Base-by-base conservation (phyloP, 2,113 vertebrate genomes). In the Herpailurus yagouaroundi region DNA sequence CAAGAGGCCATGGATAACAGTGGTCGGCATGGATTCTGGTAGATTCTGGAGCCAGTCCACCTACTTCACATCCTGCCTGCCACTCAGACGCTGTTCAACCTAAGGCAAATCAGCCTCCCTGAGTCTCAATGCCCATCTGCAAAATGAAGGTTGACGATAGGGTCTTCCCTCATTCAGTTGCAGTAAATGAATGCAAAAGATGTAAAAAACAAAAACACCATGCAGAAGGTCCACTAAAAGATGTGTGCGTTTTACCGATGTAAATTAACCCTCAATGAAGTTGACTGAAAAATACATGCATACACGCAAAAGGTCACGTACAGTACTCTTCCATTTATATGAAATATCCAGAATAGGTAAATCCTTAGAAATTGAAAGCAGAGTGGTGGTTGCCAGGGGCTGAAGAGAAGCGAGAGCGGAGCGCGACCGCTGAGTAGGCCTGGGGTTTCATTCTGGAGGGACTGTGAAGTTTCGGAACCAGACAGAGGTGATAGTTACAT, bases 1-100 rank as follows among this genome's bases (percentile, higher is more conserved):
- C 10, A 6, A 48, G 71, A 63, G 38, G n/a, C 19, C 10, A 0
- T 0, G 2, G 85, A n/a, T 50, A n/a, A 21, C 0, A 57, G 19
- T 0, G 4, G 23, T 13, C 33, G 63, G 55, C 25, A 69, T 31
- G 33, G 31, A 16, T 77, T 74, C 73, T 15, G 3, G 71, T 6
- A 33, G 12, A 25, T 15, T 36, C 31, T 21, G 4, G 38, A 36
- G 52, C 33, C 29, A 64, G 63, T 19, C n/a, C 11, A 13, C 25
- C 36, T 18, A n/a, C 14, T 19, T 36, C 45, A 57, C 27, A 69
- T 1, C 25, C 95, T 25, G 3, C 50, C 55, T 38, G 31, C n/a
- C 50, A 13, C 29, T 45, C 29, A 50, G 14, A 48, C 23, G 16
- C 57, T 80, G 29, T 45, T 15, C 33, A 12, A 5, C 2, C 3